Evolutionary conservation across 2,888 invertebrate genomes (phyloP), one percentile per base, ranked within the genome.

Genomic region (Diarsia mendica): DNA sequence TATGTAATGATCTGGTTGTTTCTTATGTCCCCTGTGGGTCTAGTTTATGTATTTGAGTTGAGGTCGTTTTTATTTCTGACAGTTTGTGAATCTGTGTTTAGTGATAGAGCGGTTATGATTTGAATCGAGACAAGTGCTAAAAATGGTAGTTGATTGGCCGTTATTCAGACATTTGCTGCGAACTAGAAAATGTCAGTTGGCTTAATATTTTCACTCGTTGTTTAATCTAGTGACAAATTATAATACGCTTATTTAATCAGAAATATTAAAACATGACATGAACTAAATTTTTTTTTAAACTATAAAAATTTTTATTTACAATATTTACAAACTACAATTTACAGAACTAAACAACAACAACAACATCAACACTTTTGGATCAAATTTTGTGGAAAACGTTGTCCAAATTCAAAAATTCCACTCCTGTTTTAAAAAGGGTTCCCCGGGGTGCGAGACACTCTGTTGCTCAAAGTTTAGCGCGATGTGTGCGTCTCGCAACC

Each of bases 201-300:
- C n/a, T n/a, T n/a, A n/a, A 51, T 10, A 66, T 68, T 65, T 65
- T 55, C 51, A 28, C 23, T n/a, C 9, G 5, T 3, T 28, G 4
- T 63, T 69, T 67, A 39, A 69, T 23, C 5, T 49, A 2, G 6
- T 53, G 66, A 84, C 75, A 71, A 75, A 82, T 84, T 77, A 46
- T 80, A 66, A 77, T 58, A 6, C 28, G 5, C 33, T 63, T 49
- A 68, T 81, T 83, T 66, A 84, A 84, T 73, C 53, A 68, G 67
- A 23, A 65, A 61, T 71, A 68, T 71, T 28, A 51, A 48, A 71
- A 71, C 49, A 67, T 10, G 58, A 15, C 61, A 63, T 67, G 33
- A 28, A 72, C 23, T 58, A 4, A 82, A 84, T 74, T n/a, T n/a
- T n/a, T n/a, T n/a, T n/a, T n/a, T n/a, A n/a, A n/a, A n/a, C n/a